Conservation (phyloP, 2,113 vertebrate species). For the Chrysemys picta region DNA sequence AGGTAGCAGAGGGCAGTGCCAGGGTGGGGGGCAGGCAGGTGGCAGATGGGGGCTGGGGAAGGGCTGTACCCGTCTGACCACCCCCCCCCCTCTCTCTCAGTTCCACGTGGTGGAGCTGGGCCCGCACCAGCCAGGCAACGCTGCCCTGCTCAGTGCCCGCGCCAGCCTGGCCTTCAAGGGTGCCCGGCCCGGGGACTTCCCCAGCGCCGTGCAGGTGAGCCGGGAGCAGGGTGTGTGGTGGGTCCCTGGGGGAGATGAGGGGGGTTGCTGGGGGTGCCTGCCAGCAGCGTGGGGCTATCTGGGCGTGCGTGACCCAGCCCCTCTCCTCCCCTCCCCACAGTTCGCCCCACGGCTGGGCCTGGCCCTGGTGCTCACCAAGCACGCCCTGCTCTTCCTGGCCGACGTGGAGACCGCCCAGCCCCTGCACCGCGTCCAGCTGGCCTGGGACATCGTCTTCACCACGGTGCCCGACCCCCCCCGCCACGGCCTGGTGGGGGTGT, state of each 20-base stretch:
- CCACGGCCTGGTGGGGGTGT: neutral
- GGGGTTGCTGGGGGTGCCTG: too few relatives aligned
- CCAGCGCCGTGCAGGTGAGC: neutral
- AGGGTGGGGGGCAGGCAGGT: too few relatives aligned
- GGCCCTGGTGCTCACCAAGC: neutral
- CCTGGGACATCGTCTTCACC: neutral
- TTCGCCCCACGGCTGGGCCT: neutral
- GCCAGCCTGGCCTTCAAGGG: too few relatives aligned
- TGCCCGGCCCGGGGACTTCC: neutral
- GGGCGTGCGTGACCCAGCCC: neutral
- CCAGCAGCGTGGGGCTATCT: too few relatives aligned
- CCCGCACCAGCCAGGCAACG: neutral
- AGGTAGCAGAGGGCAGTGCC: neutral
- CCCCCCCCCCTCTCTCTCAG: neutral
- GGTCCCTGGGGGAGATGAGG: too few relatives aligned
- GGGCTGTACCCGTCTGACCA: neutral
- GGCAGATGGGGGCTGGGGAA: too few relatives aligned
- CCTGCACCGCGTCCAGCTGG: neutral
- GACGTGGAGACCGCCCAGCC: neutral
- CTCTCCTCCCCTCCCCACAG: neutral
- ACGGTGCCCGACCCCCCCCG: neutral
- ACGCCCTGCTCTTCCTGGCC: neutral
- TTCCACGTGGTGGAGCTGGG: neutral
- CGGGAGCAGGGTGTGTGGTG: too few relatives aligned
- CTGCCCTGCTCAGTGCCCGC: neutral